Evolutionary conservation across 2,888 invertebrate species (phyloP), one percentile per base, ranked within the genome.

Genomic region (Cetonia aurata): DNA sequence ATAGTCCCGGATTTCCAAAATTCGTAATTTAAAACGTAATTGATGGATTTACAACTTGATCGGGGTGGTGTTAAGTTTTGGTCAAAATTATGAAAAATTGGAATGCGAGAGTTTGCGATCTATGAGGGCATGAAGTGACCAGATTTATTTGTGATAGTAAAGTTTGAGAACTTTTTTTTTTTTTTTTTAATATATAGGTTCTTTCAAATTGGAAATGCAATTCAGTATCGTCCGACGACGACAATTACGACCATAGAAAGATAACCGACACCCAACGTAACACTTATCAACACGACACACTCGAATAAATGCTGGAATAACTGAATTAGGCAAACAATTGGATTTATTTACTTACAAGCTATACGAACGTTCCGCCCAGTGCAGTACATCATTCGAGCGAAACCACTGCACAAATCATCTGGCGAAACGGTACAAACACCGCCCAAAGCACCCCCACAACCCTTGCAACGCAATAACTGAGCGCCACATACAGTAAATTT

Each of bases 401-500:
- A 33, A 1, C 19, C 15, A 55, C 17, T 55, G n/a, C 55, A 4
- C 19, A 33, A 25, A 25, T 25, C 55, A n/a, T 15, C 50, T 15
- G 50, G 19, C 25, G 55, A n/a, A n/a, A 19, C 17, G 55, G 19
- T 55, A n/a, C 31, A 15, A 65, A 41, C 37, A n/a, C 42, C 42
- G 42, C 37, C 2, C 4, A 8, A 6, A 6, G 6, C 37, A 4
- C 37, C 25, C 25, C 1, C 25, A 1, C 44, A n/a, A 48, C 13
- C 48, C 48, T 17, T 13, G 48, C 48, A n/a, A 3, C 48, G 25
- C n/a, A 53, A 17, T 53, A 53, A 53, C 31, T 1, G 37, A 53
- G 12, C n/a, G n/a, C 6, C 25, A 8, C 25, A 19, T 53, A 25
- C n/a, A 59, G 42, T 59, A 44, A 59, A 59, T 42, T 44, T 65